Percentiles rank a stretch among this genome's conserved stretches.
Evolutionary conservation across 92 coral and sea anemone species (phyloP).

Genomic region (Galaxea fascicularis): DNA sequence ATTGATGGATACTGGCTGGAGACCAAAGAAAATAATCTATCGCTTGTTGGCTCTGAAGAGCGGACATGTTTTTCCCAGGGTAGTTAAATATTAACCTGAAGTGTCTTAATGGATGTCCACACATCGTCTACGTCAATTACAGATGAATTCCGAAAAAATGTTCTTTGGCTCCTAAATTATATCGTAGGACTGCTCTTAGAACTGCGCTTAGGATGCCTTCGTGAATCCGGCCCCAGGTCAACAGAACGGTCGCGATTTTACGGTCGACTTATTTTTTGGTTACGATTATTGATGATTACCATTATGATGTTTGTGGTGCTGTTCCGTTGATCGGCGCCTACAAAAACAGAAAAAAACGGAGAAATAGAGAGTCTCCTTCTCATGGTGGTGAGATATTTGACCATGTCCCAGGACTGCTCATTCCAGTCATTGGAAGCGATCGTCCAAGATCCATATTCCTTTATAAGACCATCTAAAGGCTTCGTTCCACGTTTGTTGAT

Average conservation of each 20-base stretch:
- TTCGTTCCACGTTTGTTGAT: constrained; percentile 61
- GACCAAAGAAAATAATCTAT: background rate
- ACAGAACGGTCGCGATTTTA: no score
- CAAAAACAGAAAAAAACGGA: constrained; percentile 65
- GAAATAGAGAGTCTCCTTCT: constrained; percentile 67
- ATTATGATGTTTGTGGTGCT: constrained; percentile 71
- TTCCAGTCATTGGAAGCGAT: constrained; percentile 84
- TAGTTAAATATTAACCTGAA: background rate
- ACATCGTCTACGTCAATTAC: background rate
- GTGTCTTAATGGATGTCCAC: background rate
- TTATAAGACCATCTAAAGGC: constrained; percentile 65
- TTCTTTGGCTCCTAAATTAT: background rate
- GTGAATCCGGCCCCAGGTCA: no score
- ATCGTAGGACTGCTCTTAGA: no score
- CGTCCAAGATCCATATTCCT: constrained; percentile 86
- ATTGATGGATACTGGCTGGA: background rate
- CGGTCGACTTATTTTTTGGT: background rate
- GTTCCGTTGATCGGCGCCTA: constrained; percentile 71
- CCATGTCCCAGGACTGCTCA: constrained; percentile 72
- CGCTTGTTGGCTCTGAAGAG: background rate
- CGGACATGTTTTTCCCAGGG: background rate
- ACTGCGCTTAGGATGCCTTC: no score
- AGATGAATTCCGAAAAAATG: background rate
- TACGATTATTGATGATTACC: background rate
- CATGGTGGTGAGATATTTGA: constrained; percentile 59